phyloP scores from a whole-genome alignment of 1,140 invertebrate species.

The Halesus radiatus region DNA sequence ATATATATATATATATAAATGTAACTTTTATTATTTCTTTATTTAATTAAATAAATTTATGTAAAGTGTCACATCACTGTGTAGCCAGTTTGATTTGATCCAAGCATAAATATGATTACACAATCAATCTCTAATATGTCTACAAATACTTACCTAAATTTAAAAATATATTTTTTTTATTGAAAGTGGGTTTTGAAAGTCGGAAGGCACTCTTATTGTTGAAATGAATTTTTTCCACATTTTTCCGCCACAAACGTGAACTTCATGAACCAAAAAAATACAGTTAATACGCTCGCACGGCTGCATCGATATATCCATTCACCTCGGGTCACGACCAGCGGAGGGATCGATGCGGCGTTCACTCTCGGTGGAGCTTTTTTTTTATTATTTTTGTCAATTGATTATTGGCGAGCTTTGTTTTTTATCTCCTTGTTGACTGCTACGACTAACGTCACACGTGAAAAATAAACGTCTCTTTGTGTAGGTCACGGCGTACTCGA shows the following conservation, averaged over 20 bases:
- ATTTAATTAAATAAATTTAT: too few relatives aligned
- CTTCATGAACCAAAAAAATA: too few relatives aligned
- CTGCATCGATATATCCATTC: background rate
- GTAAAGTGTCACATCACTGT: too few relatives aligned
- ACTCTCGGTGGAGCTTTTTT: constrained; percentile 5
- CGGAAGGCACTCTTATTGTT: constrained; percentile 16
- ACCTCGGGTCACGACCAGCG: background rate
- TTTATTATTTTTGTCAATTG: constrained; percentile 15
- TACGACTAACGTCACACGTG: background rate
- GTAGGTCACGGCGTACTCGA: background rate
- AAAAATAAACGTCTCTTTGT: background rate
- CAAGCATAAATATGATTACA: too few relatives aligned
- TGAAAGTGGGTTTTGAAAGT: background rate
- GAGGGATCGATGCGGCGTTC: constrained; percentile 14
- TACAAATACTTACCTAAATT: too few relatives aligned
- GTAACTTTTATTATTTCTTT: too few relatives aligned
- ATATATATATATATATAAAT: too few relatives aligned
- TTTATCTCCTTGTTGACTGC: background rate
- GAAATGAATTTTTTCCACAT: constrained; percentile 20
- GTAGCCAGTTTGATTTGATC: too few relatives aligned
- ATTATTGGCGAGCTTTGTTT: constrained; percentile 16
- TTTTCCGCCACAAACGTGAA: constrained; percentile 8
- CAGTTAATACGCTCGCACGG: too few relatives aligned
- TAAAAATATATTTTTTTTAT: too few relatives aligned
- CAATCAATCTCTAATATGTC: too few relatives aligned